Percentiles rank a stretch among this genome's conserved stretches.
Conservation (phyloP, 2,888 invertebrate genomes). For the Crioceris asparagi region DNA sequence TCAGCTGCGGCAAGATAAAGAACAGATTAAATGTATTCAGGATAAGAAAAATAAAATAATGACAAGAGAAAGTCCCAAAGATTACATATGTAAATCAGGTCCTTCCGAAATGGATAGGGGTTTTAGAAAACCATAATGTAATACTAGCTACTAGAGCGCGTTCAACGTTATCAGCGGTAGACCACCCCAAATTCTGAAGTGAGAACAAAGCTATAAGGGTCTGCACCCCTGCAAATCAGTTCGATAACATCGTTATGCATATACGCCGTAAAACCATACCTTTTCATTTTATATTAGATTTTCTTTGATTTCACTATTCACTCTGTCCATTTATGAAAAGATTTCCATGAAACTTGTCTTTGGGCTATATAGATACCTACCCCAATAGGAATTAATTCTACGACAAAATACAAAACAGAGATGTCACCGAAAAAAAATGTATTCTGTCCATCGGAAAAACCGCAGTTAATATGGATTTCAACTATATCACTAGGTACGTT, state of each 20-base stretch:
- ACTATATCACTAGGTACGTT: no score
- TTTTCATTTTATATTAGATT: conserved; percentile 23
- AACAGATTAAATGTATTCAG: neutral
- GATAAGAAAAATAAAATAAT: conserved; percentile 7
- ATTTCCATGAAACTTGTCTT: no score
- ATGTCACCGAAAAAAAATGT: no score
- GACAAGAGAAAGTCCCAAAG: conserved; percentile 15
- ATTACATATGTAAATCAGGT: conserved; percentile 29
- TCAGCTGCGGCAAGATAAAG: neutral
- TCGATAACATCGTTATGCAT: conserved; percentile 39
- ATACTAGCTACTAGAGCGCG: conserved; percentile 35
- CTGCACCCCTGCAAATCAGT: conserved; percentile 38
- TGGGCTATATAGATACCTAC: no score
- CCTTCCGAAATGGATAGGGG: conserved; percentile 20
- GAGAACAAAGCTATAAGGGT: conserved; percentile 40
- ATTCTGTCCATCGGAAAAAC: no score
- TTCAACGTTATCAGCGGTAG: conserved; percentile 37
- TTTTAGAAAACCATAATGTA: conserved; percentile 30
- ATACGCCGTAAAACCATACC: conserved; percentile 24
- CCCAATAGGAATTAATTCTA: no score
- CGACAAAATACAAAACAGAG: no score
- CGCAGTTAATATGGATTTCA: no score
- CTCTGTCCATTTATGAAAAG: no score
- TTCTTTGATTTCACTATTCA: conserved; percentile 18
- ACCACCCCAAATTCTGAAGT: conserved; percentile 40